phyloP scores from a whole-genome alignment of 2,113 vertebrate species.

The Paralichthys olivaceus region DNA sequence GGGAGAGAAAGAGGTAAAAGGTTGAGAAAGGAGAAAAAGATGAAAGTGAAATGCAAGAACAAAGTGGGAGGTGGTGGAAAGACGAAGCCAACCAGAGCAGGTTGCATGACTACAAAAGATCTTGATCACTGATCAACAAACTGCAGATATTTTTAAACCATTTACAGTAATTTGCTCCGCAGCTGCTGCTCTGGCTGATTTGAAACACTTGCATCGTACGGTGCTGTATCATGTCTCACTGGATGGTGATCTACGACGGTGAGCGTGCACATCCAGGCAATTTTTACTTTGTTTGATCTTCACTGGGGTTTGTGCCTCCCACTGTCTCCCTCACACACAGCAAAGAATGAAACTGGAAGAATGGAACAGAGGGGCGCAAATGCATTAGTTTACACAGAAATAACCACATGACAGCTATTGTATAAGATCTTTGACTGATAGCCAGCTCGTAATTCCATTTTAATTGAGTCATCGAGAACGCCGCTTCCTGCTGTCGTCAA shows the following conservation, averaged over 20 bases:
- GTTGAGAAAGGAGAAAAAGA: constrained; percentile 8
- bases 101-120: background rate
- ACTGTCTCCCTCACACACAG: constrained; percentile 19
- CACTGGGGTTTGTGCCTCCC: constrained; percentile 13
- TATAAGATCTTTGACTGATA: constrained; percentile 46
- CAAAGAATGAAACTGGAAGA: constrained; percentile 19
- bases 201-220: constrained; percentile 4
- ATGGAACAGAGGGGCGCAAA: constrained; percentile 6
- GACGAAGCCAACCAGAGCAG: background rate
- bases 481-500: constrained; percentile 30
- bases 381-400: constrained; percentile 45
- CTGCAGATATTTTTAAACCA: background rate
- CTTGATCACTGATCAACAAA: background rate
- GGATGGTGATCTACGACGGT: background rate
- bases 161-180: constrained; percentile 11
- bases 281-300: constrained; percentile 33
- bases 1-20: constrained; percentile 14
- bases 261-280: background rate
- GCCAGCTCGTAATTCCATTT: constrained; percentile 35
- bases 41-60: background rate
- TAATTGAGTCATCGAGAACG: constrained; percentile 54
- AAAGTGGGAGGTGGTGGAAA: background rate
- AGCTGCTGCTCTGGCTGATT: constrained; percentile 4
- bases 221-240: background rate
- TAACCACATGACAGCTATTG: constrained; percentile 25